phyloP scores from a whole-genome alignment of 2,113 vertebrate genomes.

The Manacus vitellinus region DNA sequence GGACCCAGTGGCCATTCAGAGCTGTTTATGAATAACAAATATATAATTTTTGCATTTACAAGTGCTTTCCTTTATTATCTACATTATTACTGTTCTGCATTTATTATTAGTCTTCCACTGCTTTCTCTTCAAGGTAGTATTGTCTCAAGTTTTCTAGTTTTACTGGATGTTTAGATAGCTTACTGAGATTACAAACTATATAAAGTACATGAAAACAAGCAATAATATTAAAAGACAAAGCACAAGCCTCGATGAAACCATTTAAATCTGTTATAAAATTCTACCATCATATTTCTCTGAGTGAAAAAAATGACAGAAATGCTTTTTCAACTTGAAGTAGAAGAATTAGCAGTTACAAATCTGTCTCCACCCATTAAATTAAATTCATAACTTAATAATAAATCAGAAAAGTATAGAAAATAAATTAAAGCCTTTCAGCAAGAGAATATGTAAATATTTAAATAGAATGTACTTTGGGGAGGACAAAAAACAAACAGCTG shows the following conservation, averaged over 20 bases:
- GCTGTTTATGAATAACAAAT: neutral
- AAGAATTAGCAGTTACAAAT: neutral
- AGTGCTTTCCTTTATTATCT: neutral
- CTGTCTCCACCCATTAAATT: neutral
- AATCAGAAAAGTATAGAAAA: neutral
- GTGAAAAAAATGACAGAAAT: neutral
- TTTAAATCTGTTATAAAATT: neutral
- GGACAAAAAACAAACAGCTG: slow-evolving; percentile 50
- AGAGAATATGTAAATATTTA: slow-evolving; percentile 50
- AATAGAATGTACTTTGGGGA: slow-evolving; percentile 18
- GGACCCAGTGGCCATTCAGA: neutral
- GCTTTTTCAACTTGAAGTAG: neutral
- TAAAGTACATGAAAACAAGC: neutral
- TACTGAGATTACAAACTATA: neutral
- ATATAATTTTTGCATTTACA: neutral
- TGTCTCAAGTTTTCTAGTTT: neutral
- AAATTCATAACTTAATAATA: neutral
- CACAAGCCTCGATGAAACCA: neutral
- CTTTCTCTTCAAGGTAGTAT: neutral
- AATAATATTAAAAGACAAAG: neutral
- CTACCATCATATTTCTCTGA: neutral
- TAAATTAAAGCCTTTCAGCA: neutral
- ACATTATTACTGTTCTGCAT: neutral
- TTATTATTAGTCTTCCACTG: neutral
- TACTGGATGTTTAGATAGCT: neutral